Evolutionary conservation across 2,113 vertebrate genomes (phyloP).

Genomic region (Sorex fumeus): DNA sequence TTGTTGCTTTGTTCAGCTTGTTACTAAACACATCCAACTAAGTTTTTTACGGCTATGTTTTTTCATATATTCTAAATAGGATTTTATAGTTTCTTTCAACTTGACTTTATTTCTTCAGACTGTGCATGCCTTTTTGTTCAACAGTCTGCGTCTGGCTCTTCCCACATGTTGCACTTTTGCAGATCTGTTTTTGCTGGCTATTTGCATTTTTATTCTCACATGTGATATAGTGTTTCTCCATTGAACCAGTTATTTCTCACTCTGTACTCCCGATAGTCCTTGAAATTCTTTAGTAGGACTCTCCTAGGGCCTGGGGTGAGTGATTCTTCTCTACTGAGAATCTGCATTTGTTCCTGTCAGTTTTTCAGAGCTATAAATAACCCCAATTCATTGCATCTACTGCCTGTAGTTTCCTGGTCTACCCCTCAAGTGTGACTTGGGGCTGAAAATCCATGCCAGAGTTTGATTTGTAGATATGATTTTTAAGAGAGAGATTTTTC

Average conservation of each 20-base stretch:
- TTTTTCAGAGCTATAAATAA: not conserved
- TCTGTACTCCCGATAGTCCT: not conserved
- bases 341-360: slow-evolving; percentile 32
- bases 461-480: slow-evolving; percentile 15
- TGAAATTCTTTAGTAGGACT: slow-evolving; percentile 5
- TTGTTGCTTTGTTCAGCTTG: slow-evolving; percentile 27
- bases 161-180: not conserved
- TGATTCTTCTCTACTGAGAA: not conserved
- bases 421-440: slow-evolving; percentile 2
- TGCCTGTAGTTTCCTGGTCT: slow-evolving; percentile 47
- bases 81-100: slow-evolving; percentile 25
- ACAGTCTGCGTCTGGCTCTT: not conserved
- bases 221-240: not conserved
- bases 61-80: not conserved
- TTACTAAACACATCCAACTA: slow-evolving; percentile 4
- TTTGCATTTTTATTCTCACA: slow-evolving; percentile 47
- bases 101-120: slow-evolving; percentile 36
- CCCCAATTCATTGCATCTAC: slow-evolving; percentile 35
- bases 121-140: not conserved
- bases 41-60: slow-evolving; percentile 21
- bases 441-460: slow-evolving; percentile 18
- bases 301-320: not conserved
- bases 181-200: not conserved
- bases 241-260: slow-evolving; percentile 11
- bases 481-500: slow-evolving; percentile 30